Evolutionary conservation across 2,113 vertebrate species (phyloP).

Genomic region (Rhadina sibilatrix): DNA sequence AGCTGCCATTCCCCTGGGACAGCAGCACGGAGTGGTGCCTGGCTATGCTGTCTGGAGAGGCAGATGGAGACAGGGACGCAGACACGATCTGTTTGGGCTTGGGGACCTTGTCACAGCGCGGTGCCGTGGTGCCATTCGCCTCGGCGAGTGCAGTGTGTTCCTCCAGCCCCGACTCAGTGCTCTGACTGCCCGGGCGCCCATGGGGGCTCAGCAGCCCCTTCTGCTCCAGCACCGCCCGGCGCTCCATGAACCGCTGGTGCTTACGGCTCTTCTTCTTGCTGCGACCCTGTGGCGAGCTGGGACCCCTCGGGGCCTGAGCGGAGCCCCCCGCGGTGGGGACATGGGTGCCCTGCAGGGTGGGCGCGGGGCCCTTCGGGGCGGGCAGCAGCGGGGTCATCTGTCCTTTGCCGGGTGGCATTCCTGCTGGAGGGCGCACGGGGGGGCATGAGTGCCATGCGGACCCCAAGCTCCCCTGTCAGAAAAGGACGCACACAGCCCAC

Average conservation of each 20-base stretch:
- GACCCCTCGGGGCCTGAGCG: neutral
- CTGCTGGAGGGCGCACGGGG: neutral
- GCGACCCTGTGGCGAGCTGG: neutral
- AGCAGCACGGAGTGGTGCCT: neutral
- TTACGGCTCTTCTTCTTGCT: constrained; percentile 73
- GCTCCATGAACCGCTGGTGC: constrained; percentile 72
- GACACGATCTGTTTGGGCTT: accelerated
- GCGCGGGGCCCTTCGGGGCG: accelerated
- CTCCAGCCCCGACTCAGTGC: accelerated
- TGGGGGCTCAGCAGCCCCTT: constrained; percentile 27
- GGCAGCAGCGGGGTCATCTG: neutral
- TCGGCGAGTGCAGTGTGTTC: accelerated
- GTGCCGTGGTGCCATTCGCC: accelerated
- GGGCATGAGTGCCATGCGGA: neutral
- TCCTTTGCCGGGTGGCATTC: constrained; percentile 29
- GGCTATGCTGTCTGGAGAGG: neutral
- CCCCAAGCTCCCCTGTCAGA: accelerated
- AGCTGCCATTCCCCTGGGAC: constrained; percentile 54
- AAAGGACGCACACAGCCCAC: accelerated
- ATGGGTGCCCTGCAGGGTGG: neutral
- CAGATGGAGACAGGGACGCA: neutral
- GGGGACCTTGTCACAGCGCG: accelerated
- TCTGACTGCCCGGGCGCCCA: accelerated
- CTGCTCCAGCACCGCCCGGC: constrained; percentile 60
- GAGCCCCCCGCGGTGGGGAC: neutral